These are phyloP conservation scores for Tinea trinotella DNA, from an alignment of 2,888 invertebrate genomes.

Conservation along the genomic window DNA sequence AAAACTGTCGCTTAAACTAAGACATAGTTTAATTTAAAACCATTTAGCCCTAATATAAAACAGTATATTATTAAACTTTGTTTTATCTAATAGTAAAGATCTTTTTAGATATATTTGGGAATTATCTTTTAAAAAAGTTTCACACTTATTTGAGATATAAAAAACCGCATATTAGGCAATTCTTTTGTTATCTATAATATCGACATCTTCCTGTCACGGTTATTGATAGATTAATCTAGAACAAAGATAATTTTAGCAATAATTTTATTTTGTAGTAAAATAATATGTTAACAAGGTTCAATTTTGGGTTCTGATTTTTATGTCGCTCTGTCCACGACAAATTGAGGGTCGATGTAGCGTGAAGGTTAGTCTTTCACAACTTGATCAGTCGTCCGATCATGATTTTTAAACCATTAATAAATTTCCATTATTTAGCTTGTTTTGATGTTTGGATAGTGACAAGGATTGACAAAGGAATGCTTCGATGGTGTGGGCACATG, in stretches of 20 bases:
- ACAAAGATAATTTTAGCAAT: not conserved
- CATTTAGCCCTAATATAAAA: too few relatives aligned
- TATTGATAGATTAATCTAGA: not conserved
- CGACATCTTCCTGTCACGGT: slow-evolving; percentile 3
- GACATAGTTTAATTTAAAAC: too few relatives aligned
- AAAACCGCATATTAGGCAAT: slow-evolving; percentile 1
- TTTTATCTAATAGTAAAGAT: too few relatives aligned
- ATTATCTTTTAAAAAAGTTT: too few relatives aligned
- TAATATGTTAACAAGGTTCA: not conserved
- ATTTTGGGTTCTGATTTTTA: not conserved
- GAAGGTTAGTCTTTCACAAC: slow-evolving; percentile 4
- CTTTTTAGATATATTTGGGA: too few relatives aligned
- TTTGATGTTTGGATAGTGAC: too few relatives aligned
- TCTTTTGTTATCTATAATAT: not conserved
- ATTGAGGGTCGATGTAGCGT: slow-evolving; percentile 6
- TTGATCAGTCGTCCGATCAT: not conserved
- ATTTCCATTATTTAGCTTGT: too few relatives aligned
- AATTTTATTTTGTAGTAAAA: not conserved
- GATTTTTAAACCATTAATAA: not conserved
- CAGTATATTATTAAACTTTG: too few relatives aligned
- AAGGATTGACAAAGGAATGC: too few relatives aligned
- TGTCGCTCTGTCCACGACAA: not conserved
- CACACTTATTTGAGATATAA: not conserved
- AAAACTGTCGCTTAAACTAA: too few relatives aligned
- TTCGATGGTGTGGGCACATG: too few relatives aligned